These are phyloP conservation scores for Marasmarcha lunaedactyla DNA, from an alignment of 2,888 invertebrate genomes.

Conservation along the genomic window DNA sequence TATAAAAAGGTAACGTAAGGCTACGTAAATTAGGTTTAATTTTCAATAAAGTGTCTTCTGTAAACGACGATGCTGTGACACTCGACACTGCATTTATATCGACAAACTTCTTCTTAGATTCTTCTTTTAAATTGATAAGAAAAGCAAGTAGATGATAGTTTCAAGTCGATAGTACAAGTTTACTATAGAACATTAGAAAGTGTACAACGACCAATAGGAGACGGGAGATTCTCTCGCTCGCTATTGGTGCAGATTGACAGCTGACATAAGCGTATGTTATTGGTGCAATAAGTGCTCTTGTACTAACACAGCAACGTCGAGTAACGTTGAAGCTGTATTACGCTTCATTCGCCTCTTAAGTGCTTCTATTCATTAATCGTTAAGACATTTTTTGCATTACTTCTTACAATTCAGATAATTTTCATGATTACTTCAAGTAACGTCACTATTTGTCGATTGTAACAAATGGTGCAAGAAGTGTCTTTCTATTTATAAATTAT, in stretches of 20 bases:
- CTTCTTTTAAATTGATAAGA: slow-evolving; percentile 4
- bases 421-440: no score
- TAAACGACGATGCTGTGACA: slow-evolving; percentile 30
- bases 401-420: no score
- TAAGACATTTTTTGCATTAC: no score
- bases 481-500: slow-evolving; percentile 21
- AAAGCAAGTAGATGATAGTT: slow-evolving; percentile 23
- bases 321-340: slow-evolving; percentile 12
- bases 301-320: no score
- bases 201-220: slow-evolving; percentile 22
- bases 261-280: no score
- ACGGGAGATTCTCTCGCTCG: slow-evolving; percentile 21
- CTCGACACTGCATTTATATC: slow-evolving; percentile 31
- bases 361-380: slow-evolving; percentile 36
- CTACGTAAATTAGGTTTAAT: slow-evolving; percentile 54
- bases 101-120: slow-evolving; percentile 35
- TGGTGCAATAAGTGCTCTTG: no score
- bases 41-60: slow-evolving; percentile 54
- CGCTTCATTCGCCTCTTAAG: slow-evolving; percentile 64
- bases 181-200: slow-evolving; percentile 22
- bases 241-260: no score
- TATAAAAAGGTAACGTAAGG: slow-evolving; percentile 31
- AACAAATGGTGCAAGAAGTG: no score
- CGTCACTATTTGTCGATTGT: no score
- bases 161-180: slow-evolving; percentile 22